Evolutionary conservation across 35 echinoderm and acorn worm species (phyloP).

Genomic region (Apostichopus californicus): DNA sequence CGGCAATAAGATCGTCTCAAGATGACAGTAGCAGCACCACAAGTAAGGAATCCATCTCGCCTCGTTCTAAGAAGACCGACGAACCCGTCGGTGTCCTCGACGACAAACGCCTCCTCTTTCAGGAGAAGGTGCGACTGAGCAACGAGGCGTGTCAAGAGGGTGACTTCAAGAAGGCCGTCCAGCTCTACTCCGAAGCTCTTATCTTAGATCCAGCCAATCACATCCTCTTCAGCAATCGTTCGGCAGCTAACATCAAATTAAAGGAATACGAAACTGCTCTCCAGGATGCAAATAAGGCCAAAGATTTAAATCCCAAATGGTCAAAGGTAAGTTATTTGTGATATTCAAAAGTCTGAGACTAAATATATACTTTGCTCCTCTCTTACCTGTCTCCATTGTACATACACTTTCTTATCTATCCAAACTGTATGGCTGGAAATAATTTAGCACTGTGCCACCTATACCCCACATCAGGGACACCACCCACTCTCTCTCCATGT

Average conservation of each 20-base stretch:
- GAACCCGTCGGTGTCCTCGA: slow-evolving; percentile 32
- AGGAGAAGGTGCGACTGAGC: slow-evolving; percentile 94
- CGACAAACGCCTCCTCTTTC: slow-evolving; percentile 86
- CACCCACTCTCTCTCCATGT: no score
- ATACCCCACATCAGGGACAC: no score
- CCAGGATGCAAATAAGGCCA: slow-evolving; percentile 88
- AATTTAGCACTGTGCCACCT: no score
- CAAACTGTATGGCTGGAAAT: no score
- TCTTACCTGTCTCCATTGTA: no score
- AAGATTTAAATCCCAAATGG: slow-evolving; percentile 98
- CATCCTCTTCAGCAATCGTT: slow-evolving; percentile 97
- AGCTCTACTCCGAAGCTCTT: slow-evolving; percentile 91
- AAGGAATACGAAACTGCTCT: slow-evolving; percentile 93
- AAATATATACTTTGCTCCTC: no score
- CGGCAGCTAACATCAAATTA: slow-evolving; percentile 91
- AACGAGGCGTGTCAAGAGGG: slow-evolving; percentile 95
- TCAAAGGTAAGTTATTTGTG: slow-evolving; percentile 74
- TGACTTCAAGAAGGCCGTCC: slow-evolving; percentile 83
- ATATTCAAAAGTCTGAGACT: not conserved
- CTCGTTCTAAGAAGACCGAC: slow-evolving; percentile 19
- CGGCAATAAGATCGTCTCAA: slow-evolving; percentile 36
- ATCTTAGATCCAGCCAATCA: slow-evolving; percentile 90
- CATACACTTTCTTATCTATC: no score
- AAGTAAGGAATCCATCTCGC: slow-evolving; percentile 49
- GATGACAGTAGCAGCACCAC: slow-evolving; percentile 66